Evolutionary conservation across 2,797 vertebrate genomes (phyloP).

Genomic region (Arnoldichthys spilopterus): DNA sequence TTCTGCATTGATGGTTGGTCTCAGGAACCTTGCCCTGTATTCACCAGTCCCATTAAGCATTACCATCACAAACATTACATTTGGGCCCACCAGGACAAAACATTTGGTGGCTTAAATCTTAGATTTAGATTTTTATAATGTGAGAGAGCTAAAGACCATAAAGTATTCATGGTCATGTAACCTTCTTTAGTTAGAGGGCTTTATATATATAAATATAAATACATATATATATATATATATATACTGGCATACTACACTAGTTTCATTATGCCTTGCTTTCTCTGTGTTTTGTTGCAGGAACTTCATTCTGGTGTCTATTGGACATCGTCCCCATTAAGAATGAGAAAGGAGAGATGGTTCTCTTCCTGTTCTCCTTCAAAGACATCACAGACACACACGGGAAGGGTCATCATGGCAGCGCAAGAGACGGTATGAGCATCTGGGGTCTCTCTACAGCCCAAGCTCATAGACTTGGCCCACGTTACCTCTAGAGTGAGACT

Average conservation of each 20-base stretch:
- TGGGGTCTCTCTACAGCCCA: background rate
- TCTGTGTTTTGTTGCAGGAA: slow-evolving; percentile 72
- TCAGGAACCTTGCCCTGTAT: no score
- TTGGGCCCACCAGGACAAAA: no score
- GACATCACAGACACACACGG: slow-evolving; percentile 88
- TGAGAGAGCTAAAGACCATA: no score
- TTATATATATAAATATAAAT: no score
- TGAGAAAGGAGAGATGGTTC: slow-evolving; percentile 95
- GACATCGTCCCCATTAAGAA: slow-evolving; percentile 98
- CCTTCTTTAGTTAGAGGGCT: no score
- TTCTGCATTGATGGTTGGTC: no score
- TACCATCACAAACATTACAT: no score
- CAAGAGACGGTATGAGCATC: slow-evolving; percentile 79
- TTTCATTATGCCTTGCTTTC: background rate
- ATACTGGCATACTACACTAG: background rate
- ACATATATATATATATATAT: no score
- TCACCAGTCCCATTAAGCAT: no score
- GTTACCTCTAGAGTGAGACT: background rate
- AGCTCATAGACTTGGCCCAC: background rate
- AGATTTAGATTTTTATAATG: no score
- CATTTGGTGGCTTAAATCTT: no score
- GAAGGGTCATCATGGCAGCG: slow-evolving; percentile 72
- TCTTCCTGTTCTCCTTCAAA: slow-evolving; percentile 98
- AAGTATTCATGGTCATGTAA: no score
- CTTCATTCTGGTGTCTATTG: slow-evolving; percentile 91